Evolutionary conservation across 2,113 vertebrate genomes (phyloP).

Genomic region (Cyrtonyx montezumae): DNA sequence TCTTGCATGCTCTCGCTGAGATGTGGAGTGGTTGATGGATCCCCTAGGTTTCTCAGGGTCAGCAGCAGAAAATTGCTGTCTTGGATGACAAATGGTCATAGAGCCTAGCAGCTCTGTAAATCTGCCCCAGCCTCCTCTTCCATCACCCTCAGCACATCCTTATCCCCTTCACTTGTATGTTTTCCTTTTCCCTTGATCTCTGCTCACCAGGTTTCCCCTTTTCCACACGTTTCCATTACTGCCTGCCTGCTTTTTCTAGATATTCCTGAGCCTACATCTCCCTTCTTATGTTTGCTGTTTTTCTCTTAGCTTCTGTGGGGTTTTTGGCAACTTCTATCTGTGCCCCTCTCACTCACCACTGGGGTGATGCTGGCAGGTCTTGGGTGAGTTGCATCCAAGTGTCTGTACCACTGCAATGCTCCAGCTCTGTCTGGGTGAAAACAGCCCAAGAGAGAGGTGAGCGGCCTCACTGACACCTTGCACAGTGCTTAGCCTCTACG

Average conservation of each 20-base stretch:
- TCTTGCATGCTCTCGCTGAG: neutral
- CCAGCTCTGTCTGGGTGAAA: rapidly evolving
- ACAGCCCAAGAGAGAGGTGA: rapidly evolving
- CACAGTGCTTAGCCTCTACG: rapidly evolving
- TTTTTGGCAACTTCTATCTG: neutral
- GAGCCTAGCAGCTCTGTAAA: neutral
- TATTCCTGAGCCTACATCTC: neutral
- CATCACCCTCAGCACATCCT: neutral
- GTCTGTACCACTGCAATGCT: rapidly evolving
- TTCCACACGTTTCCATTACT: neutral
- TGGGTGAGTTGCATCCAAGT: neutral
- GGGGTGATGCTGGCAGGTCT: neutral
- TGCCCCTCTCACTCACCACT: neutral
- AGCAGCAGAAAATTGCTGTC: neutral
- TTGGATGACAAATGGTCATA: neutral
- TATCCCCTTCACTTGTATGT: neutral
- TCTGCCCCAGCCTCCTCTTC: neutral
- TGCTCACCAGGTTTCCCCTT: neutral
- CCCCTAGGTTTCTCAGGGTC: neutral
- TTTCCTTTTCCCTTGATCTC: neutral
- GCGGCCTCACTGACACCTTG: rapidly evolving
- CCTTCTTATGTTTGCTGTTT: neutral
- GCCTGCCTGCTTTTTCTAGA: neutral
- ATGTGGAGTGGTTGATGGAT: neutral
- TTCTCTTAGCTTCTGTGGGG: neutral